Percentiles rank a stretch among this genome's conserved stretches.
phyloP scores from a whole-genome alignment of 2,113 vertebrate genomes.

The Xyrauchen texanus region DNA sequence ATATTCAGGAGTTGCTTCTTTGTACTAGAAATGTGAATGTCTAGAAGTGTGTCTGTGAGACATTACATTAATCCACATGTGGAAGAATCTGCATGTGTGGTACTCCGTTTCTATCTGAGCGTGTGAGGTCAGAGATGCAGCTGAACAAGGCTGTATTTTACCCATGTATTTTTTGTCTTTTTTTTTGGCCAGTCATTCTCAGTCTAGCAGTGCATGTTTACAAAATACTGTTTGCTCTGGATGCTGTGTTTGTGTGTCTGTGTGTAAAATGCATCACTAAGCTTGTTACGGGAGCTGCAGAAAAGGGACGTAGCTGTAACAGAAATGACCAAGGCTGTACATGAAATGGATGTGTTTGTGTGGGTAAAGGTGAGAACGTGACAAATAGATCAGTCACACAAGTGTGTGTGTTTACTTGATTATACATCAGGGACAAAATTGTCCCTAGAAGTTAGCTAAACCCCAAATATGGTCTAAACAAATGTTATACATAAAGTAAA shows the following conservation, averaged over 20 bases:
- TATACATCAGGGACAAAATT: no score
- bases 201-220: conserved; percentile 25
- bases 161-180: background rate
- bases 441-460: no score
- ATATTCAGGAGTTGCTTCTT: background rate
- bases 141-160: background rate
- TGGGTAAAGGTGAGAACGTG: no score
- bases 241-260: background rate
- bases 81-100: background rate
- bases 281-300: no score
- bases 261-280: no score
- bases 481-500: no score
- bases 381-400: no score
- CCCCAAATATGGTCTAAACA: no score
- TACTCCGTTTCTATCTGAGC: background rate
- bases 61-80: conserved; percentile 2
- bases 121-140: background rate
- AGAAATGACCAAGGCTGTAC: no score
- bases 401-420: no score
- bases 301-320: no score
- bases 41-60: conserved; percentile 19
- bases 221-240: background rate
- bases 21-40: background rate
- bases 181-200: background rate
- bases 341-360: no score